Evolutionary conservation across 1,140 invertebrate genomes (phyloP), one percentile per base, ranked within the genome.

Genomic region (Philopotamus ludificatus): DNA sequence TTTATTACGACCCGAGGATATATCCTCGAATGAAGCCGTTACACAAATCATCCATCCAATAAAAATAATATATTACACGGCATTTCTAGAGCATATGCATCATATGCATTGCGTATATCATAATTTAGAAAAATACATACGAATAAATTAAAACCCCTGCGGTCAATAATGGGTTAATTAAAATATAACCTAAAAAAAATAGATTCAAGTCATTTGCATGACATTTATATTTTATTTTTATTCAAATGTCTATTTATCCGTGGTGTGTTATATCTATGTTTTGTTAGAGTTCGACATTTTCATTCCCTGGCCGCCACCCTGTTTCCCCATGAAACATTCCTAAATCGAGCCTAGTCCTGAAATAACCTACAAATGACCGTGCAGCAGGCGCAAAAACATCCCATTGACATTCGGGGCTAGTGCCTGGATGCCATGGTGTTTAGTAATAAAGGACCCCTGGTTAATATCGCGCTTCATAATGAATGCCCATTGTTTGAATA

Each of bases 401-500:
- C n/a, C n/a, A n/a, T n/a, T n/a, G n/a, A n/a, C n/a, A n/a, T n/a
- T n/a, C n/a, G 12, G 28, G 28, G 28, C 15, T 25, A 25, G 50
- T 53, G 23, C 20, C 20, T 21, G 47, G 47, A 3, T 18, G 12
- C 47, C 15, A 49, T 49, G 47, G 47, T 53, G 50, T 53, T 53
- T 22, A 25, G 50, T 22, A 53, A 53, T 53, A 53, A 53, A 53
- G 21, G 21, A 25, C 50, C 21, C 23, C 23, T 53, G 50, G 50
- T 53, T 53, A 53, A 53, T 53, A 53, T 53, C 23, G 50, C 50
- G n/a, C 50, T 12, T 25, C 50, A 26, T 53, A 53, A 53, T 53
- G 50, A 53, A 53, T 53, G 50, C 50, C 50, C 50, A 53, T 53
- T 53, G 50, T 53, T n/a, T 25, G 50, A 53, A 53, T 53, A 53